Conservation (phyloP, 1,140 invertebrate species). For the Megalopta genalis region DNA sequence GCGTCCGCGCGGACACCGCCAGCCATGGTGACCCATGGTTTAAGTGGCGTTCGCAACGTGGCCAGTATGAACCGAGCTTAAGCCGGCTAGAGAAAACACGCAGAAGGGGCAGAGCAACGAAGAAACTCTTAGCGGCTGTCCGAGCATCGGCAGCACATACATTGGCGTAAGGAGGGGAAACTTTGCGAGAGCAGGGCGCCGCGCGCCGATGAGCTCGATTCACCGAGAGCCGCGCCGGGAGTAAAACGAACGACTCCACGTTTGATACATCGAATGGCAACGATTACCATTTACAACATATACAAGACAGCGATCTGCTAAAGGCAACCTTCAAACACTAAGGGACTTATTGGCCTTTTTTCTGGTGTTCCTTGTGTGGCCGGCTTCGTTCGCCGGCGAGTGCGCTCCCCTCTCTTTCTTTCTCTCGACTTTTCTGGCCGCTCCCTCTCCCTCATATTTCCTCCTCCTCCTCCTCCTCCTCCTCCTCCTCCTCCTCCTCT, state of each 20-base stretch:
- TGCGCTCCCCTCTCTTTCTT: not conserved
- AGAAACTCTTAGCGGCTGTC: slow-evolving; percentile 8
- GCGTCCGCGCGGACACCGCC: too few relatives aligned
- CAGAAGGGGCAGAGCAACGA: slow-evolving; percentile 3
- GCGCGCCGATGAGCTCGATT: too few relatives aligned
- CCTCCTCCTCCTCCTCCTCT: not conserved
- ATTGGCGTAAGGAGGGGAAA: slow-evolving; percentile 29
- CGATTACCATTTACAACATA: slow-evolving; percentile 22
- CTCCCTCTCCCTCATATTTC: not conserved
- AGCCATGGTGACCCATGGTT: not conserved
- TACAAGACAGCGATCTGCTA: slow-evolving; percentile 28
- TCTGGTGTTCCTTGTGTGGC: slow-evolving; percentile 11
- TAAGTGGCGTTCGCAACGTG: not conserved
- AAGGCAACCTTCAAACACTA: slow-evolving; percentile 19
- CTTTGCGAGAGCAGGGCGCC: too few relatives aligned
- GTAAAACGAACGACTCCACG: not conserved
- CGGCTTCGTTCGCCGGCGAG: slow-evolving; percentile 4
- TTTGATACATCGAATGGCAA: slow-evolving; percentile 19
- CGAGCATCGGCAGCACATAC: slow-evolving; percentile 1
- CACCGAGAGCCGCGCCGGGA: too few relatives aligned
- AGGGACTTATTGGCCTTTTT: slow-evolving; percentile 10
- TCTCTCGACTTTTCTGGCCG: not conserved
- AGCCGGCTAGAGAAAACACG: slow-evolving; percentile 8
- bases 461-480: too few relatives aligned
- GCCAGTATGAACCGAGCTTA: slow-evolving; percentile 24